Conservation (phyloP, 2,888 invertebrate genomes). For the Conops quadrifasciatus region DNA sequence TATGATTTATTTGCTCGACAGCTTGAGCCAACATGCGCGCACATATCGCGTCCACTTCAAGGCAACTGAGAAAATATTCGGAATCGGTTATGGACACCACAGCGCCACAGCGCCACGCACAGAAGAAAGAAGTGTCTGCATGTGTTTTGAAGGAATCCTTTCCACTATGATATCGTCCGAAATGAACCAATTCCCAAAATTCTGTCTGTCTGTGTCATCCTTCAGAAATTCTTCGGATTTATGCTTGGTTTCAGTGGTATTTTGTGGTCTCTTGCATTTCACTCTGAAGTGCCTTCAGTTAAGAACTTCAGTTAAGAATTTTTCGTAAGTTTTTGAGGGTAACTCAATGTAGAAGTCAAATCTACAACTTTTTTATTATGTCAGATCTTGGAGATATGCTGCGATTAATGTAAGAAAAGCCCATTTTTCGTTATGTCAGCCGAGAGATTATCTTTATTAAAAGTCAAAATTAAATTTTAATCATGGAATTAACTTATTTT, state of each 20-base stretch:
- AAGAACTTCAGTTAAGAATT: too few species aligned
- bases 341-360: too few species aligned
- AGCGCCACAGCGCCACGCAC: background rate
- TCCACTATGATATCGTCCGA: background rate
- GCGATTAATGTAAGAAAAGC: too few species aligned
- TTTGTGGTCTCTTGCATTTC: too few species aligned
- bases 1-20: constrained; percentile 33
- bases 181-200: constrained; percentile 15
- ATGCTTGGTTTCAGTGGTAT: background rate
- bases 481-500: too few species aligned
- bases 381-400: too few species aligned
- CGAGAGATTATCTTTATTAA: too few species aligned
- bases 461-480: too few species aligned
- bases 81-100: background rate
- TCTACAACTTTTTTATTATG: too few species aligned
- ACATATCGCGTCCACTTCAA: constrained; percentile 8
- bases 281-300: too few species aligned
- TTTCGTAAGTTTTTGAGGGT: too few species aligned
- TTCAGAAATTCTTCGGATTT: constrained; percentile 2
- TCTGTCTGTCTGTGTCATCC: constrained; percentile 5
- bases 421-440: too few species aligned
- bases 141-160: background rate
- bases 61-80: constrained; percentile 9
- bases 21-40: constrained; percentile 25
- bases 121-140: background rate